Percentiles rank a stretch among this genome's conserved stretches.
phyloP scores from a whole-genome alignment of 1,140 invertebrate species.

The Neotoxoptera formosana region DNA sequence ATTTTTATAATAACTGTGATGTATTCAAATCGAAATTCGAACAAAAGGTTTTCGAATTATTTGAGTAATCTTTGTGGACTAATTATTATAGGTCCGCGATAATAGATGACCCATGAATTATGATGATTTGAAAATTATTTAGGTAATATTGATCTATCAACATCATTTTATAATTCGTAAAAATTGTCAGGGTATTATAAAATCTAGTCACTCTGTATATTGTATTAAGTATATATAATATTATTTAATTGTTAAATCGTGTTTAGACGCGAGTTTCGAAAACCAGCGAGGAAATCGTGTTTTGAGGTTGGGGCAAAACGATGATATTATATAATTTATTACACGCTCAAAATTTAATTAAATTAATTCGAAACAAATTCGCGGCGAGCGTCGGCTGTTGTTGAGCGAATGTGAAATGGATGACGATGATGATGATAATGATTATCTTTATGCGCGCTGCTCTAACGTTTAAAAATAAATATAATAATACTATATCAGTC shows the following conservation, averaged over 20 bases:
- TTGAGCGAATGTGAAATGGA: not conserved
- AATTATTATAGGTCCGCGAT: not conserved
- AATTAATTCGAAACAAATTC: not conserved
- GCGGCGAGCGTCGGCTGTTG: not conserved
- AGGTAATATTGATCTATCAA: not conserved
- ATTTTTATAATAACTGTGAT: not conserved
- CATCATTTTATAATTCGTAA: not conserved
- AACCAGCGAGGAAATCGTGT: not conserved
- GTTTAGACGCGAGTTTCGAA: not conserved
- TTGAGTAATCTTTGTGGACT: not conserved
- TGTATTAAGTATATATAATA: not conserved
- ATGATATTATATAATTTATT: constrained; percentile 5
- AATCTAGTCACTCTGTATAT: not conserved
- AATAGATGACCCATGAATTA: not conserved
- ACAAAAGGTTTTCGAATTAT: not conserved
- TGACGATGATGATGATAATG: not conserved
- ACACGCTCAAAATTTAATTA: not conserved
- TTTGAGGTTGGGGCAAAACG: not conserved
- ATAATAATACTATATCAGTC: not conserved
- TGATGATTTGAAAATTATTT: not conserved
- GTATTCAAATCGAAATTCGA: not conserved
- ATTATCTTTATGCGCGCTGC: not conserved
- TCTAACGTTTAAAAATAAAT: not conserved
- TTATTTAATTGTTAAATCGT: constrained; percentile 2
- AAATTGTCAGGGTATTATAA: not conserved